These are phyloP conservation scores for Apis dorsata DNA, from an alignment of 1,140 invertebrate species.

Conservation along the genomic window DNA sequence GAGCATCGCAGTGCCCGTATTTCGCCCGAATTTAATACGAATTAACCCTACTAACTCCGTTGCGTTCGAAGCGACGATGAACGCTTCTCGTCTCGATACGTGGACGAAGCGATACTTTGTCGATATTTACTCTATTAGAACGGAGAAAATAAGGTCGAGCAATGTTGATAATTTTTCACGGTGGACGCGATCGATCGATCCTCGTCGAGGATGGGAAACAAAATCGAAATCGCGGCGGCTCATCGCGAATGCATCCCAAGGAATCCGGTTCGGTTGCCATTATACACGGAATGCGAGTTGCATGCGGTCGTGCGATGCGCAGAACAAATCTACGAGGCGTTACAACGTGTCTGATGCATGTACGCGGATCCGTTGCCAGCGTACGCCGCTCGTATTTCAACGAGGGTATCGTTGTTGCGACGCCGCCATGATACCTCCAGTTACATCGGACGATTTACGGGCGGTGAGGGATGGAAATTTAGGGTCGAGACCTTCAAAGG, in stretches of 20 bases:
- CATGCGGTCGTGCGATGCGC: constrained; percentile 17
- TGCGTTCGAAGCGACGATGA: not conserved
- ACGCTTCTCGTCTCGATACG: no score
- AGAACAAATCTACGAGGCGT: constrained; percentile 34
- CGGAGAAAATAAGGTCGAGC: not conserved
- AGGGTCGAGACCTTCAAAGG: constrained; percentile 16
- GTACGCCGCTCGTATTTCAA: constrained; percentile 58
- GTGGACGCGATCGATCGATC: not conserved
- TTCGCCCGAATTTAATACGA: constrained; percentile 32
- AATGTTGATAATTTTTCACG: not conserved
- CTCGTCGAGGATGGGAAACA: not conserved
- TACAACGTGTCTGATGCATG: constrained; percentile 53
- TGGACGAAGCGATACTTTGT: no score
- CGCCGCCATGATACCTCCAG: constrained; percentile 5
- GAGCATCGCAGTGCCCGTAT: constrained; percentile 19
- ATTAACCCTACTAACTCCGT: constrained; percentile 2
- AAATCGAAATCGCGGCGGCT: constrained; percentile 21
- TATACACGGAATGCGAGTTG: constrained; percentile 43
- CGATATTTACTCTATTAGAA: no score
- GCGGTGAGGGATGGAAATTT: constrained; percentile 30
- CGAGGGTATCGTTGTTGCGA: constrained; percentile 26
- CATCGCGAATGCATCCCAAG: constrained; percentile 53
- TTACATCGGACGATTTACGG: constrained; percentile 50
- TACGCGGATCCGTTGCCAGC: constrained; percentile 22
- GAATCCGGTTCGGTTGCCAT: constrained; percentile 42